phyloP scores from a whole-genome alignment of 2,113 vertebrate genomes.

The Oplegnathus fasciatus region DNA sequence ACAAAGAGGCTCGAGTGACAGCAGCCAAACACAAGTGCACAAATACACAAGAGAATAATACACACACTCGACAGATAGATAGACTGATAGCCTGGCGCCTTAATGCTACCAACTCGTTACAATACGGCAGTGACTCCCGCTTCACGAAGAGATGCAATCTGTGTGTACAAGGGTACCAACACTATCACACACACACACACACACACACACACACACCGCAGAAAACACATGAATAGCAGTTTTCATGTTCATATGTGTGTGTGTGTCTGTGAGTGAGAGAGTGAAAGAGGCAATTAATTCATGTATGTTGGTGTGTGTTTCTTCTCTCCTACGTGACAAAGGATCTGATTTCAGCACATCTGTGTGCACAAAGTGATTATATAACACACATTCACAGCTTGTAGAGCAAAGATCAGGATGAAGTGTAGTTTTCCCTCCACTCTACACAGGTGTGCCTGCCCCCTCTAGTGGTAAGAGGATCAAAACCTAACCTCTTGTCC shows the following conservation, averaged over 20 bases:
- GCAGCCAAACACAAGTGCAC: conserved; percentile 45
- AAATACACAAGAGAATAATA: conserved; percentile 6
- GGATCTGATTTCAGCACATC: not conserved
- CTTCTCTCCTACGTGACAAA: not conserved
- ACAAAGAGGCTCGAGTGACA: conserved; percentile 67
- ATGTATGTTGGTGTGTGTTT: not conserved
- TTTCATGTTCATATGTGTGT: not conserved
- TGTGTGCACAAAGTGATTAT: not conserved
- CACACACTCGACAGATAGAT: conserved; percentile 27
- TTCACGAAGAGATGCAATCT: not conserved
- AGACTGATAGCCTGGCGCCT: conserved; percentile 5
- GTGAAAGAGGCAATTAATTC: not conserved
- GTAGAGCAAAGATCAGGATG: not conserved
- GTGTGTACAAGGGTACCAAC: not conserved
- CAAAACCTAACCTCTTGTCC: conserved; percentile 21
- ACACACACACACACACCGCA: no score
- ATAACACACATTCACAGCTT: conserved; percentile 13
- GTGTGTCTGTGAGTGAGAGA: no score
- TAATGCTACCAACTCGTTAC: not conserved
- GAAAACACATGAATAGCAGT: not conserved
- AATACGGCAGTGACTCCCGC: not conserved
- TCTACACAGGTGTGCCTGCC: conserved; percentile 30
- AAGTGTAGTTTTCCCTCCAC: not conserved
- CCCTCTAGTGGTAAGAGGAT: conserved; percentile 75
- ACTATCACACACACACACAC: not conserved